Conservation (phyloP, 1,140 invertebrate genomes). For the Drosophila grimshawi region DNA sequence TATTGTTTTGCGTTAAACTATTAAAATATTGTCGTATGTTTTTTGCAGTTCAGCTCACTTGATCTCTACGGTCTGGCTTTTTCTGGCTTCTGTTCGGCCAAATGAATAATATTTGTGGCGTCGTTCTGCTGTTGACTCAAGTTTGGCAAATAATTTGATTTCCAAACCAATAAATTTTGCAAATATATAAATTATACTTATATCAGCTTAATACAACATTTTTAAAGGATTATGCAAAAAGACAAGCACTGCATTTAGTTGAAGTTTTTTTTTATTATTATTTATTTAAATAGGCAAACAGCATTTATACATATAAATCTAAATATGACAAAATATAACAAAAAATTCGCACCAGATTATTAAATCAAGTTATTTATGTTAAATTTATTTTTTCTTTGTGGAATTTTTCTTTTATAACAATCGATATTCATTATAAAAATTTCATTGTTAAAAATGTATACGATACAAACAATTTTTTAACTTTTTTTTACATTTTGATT, state of each 20-base stretch:
- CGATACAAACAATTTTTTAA: too few species aligned
- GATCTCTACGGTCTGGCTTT: constrained; percentile 30
- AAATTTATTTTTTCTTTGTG: too few species aligned
- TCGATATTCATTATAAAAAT: too few species aligned
- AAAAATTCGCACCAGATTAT: background rate
- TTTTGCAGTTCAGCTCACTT: constrained; percentile 47
- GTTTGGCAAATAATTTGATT: constrained; percentile 83
- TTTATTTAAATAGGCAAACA: constrained; percentile 15
- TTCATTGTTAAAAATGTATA: too few species aligned
- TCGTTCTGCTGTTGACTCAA: constrained; percentile 81
- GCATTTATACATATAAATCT: background rate
- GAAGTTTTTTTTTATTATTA: constrained; percentile 4
- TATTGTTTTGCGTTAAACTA: constrained; percentile 83
- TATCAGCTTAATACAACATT: constrained; percentile 55
- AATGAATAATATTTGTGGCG: constrained; percentile 75
- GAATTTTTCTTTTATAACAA: too few species aligned
- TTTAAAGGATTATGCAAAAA: constrained; percentile 46
- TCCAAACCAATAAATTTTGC: constrained; percentile 71
- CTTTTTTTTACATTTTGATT: too few species aligned
- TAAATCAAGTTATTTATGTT: too few species aligned
- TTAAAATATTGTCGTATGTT: constrained; percentile 80
- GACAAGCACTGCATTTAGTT: constrained; percentile 4
- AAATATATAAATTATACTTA: constrained; percentile 80
- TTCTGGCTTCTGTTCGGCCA: constrained; percentile 33
- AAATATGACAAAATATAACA: background rate